Percentiles rank a stretch among this genome's conserved stretches.
Conservation (phyloP, 2,888 invertebrate genomes). For the Callinectes sapidus region DNA sequence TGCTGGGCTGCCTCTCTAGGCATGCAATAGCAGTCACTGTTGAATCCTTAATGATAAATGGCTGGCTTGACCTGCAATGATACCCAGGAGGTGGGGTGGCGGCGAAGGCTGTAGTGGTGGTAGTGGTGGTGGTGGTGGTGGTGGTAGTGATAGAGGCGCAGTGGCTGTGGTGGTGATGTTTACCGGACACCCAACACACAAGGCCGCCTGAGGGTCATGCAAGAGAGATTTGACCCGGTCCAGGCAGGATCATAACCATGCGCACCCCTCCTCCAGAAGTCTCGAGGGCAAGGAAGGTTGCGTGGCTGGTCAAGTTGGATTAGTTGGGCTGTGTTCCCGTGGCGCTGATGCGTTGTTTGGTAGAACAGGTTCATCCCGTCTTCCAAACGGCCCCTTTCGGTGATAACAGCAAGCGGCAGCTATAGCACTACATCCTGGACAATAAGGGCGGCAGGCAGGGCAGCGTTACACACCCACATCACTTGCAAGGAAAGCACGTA, state of each 20-base stretch:
- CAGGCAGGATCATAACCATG: background rate
- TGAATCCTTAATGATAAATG: conserved; percentile 39
- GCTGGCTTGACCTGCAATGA: conserved; percentile 4
- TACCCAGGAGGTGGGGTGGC: background rate
- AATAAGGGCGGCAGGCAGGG: background rate
- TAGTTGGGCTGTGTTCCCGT: conserved; percentile 13
- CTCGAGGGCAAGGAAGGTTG: background rate
- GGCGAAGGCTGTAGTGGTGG: background rate
- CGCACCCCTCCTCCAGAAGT: background rate
- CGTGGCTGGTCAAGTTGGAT: conserved; percentile 15
- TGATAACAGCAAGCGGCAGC: conserved; percentile 33
- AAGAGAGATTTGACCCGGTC: conserved; percentile 7
- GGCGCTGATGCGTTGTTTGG: conserved; percentile 3
- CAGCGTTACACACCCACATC: background rate
- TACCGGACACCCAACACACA: conserved; percentile 12
- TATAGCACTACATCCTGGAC: conserved; percentile 4
- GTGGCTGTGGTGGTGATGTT: conserved; percentile 20
- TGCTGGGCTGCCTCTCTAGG: background rate
- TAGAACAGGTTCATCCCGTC: conserved; percentile 10
- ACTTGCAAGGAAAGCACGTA: background rate
- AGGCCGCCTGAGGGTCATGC: conserved; percentile 22
- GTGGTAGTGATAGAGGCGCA: background rate
- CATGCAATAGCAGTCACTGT: conserved; percentile 38
- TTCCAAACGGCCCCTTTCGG: background rate
- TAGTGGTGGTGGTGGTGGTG: background rate